These are phyloP conservation scores for Pampusana beccarii DNA, from an alignment of 2,113 vertebrate genomes.

Conservation along the genomic window DNA sequence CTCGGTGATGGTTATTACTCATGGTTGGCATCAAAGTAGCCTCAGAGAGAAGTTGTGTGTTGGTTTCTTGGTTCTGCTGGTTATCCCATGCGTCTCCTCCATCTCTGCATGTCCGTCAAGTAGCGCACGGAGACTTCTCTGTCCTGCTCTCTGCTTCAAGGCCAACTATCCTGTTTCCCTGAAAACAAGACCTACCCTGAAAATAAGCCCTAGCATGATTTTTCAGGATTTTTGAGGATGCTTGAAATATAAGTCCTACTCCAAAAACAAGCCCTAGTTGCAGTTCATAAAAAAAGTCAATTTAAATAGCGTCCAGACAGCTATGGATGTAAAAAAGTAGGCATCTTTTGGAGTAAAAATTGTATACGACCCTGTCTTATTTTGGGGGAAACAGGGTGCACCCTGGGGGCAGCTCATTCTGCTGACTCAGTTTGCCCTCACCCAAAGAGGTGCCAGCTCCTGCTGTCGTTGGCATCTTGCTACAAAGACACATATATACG, in stretches of 20 bases:
- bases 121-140: neutral
- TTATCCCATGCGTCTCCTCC: accelerated
- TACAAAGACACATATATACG: accelerated
- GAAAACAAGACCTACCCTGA: no score
- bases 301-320: no score
- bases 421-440: neutral
- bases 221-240: no score
- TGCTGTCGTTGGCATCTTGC: neutral
- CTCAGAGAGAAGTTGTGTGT: neutral
- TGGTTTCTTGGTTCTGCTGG: neutral
- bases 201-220: no score
- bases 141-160: neutral
- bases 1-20: neutral
- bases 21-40: accelerated
- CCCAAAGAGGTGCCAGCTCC: neutral
- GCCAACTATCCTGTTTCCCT: neutral
- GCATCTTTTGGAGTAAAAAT: no score
- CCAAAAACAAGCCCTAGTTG: no score
- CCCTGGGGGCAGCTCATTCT: neutral
- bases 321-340: no score
- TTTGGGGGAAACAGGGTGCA: no score
- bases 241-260: no score
- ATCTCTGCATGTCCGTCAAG: neutral
- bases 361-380: no score
- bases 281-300: no score